Evolutionary conservation across 1,140 invertebrate species (phyloP).

Genomic region (Ooceraea biroi): DNA sequence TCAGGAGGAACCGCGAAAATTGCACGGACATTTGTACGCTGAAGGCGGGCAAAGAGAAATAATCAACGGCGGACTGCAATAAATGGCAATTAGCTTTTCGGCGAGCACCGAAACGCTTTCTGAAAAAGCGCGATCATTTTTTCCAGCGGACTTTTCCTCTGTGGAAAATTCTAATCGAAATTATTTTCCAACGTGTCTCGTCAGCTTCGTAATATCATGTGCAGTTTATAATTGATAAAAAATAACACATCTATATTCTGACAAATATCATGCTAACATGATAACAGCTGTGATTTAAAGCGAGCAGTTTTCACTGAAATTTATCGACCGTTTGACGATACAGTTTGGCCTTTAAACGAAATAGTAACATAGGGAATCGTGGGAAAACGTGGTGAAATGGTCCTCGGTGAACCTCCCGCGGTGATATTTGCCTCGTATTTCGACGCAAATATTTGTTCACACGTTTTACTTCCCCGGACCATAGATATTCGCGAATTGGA

Average conservation of each 20-base stretch:
- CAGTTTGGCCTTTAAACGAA: background rate
- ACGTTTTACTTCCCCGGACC: conserved; percentile 23
- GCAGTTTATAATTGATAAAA: conserved; percentile 6
- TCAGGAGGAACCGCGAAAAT: conserved; percentile 1
- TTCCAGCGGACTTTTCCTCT: background rate
- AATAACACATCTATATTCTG: background rate
- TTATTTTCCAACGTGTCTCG: background rate
- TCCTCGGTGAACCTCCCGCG: background rate
- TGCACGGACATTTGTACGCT: background rate
- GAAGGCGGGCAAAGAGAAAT: background rate
- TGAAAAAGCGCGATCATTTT: background rate
- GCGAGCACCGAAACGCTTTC: background rate
- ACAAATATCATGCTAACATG: background rate
- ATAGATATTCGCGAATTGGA: conserved; percentile 34
- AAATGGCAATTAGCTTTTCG: conserved; percentile 35
- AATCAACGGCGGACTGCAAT: conserved; percentile 3
- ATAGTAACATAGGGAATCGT: background rate
- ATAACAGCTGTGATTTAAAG: background rate
- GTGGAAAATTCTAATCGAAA: background rate
- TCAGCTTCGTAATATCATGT: background rate
- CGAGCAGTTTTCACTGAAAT: background rate
- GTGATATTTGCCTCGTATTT: conserved; percentile 17
- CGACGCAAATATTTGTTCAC: conserved; percentile 16
- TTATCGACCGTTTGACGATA: conserved; percentile 11
- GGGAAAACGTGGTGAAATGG: background rate